A percentile compares a stretch with the other conserved stretches of the same genome.
phyloP scores from a whole-genome alignment of 2,797 vertebrate species.

The Capromys pilorides region DNA sequence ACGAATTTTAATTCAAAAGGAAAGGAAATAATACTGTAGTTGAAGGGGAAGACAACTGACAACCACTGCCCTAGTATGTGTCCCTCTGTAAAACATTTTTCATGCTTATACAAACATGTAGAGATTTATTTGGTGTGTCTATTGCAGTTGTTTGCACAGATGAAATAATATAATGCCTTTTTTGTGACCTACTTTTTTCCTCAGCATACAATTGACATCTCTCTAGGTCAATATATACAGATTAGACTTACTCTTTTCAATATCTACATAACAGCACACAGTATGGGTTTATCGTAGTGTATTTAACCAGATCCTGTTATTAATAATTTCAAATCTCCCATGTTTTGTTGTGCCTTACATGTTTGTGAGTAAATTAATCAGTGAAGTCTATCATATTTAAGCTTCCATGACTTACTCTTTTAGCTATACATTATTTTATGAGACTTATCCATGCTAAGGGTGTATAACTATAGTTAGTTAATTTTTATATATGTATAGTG shows the following conservation, averaged over 20 bases:
- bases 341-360: constrained; percentile 10
- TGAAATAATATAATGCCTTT: not conserved
- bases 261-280: not conserved
- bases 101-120: not conserved
- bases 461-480: not conserved
- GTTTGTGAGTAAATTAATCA: not conserved
- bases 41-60: not conserved
- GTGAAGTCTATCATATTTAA: not conserved
- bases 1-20: not conserved
- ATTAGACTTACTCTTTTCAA: constrained; percentile 39
- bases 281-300: constrained; percentile 8
- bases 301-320: constrained; percentile 6
- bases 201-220: not conserved
- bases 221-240: not conserved
- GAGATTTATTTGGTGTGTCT: not conserved
- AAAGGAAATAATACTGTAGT: not conserved
- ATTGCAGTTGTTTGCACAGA: not conserved
- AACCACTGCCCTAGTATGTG: not conserved
- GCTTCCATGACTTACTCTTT: constrained; percentile 2
- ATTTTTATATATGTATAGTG: not conserved
- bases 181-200: constrained; percentile 10
- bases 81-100: not conserved
- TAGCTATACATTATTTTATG: not conserved
- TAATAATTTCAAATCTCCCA: constrained; percentile 48
- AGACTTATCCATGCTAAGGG: not conserved